Base-by-base conservation (phyloP, 1,140 invertebrate species). In the Drosophila parabipectinata region DNA sequence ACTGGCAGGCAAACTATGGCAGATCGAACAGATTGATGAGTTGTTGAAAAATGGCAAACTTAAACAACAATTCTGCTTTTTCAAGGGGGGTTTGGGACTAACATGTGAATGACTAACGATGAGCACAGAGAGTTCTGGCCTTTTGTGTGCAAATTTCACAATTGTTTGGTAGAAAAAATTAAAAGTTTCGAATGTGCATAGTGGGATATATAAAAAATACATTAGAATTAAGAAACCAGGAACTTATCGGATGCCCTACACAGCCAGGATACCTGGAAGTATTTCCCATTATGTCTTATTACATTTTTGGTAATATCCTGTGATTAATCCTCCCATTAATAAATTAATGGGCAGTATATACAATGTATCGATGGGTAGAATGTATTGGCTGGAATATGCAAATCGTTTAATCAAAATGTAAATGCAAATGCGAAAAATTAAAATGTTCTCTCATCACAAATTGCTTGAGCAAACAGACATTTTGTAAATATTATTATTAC, bases 1-100 rank as follows among this genome's bases (percentile, higher is more conserved):
- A 79, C 45, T 54, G 60, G 57, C 72, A 66, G 63, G 81, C 72
- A 68, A 68, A 58, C 78, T 58, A 55, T 67, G 66, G 63, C 79
- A 79, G 51, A 56, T 76, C 76, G 83, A 77, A 87, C 83, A 87
- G 83, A 87, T 87, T 87, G 83, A 87, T 87, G 83, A 87, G 83
- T 88, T 88, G 83, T 88, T 87, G 83, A 88, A 88, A 88, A 87
- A 88, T 87, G 72, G 83, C 83, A 83, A 87, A 87, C 79, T 88
- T 88, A 88, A 87, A 87, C 83, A 76, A 77, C 63, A 77, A 71
- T 77, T 77, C 56, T 21, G 30, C 47, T 39, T 28, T 18, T 34
- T 26, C 10, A 39, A 28, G 47, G 18, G 8, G 12, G 51, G 7
- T 21, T 21, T 21, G 10, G 10, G 24, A 4, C 7, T 52, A 60